Percentiles rank a stretch among this genome's conserved stretches.
These are phyloP conservation scores for Thoracochromis brauschi DNA, from an alignment of 2,113 vertebrate genomes.

Conservation along the genomic window DNA sequence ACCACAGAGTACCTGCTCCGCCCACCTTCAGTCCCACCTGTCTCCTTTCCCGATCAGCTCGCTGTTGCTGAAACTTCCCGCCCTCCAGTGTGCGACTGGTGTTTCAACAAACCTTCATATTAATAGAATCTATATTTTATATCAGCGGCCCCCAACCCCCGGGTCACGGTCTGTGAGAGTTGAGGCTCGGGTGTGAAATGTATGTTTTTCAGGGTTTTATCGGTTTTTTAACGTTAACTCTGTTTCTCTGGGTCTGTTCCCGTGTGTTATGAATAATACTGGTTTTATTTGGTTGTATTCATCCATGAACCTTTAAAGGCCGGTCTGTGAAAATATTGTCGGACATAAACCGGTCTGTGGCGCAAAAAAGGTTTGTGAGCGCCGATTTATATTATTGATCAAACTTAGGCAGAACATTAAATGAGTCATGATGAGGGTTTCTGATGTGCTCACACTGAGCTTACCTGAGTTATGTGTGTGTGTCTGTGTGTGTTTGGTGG, in stretches of 20 bases:
- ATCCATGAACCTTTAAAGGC: not conserved
- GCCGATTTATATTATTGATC: rapidly evolving
- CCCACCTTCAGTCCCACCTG: not conserved
- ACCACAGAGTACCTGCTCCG: not conserved
- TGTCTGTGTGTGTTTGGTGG: not conserved
- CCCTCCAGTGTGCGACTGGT: not conserved
- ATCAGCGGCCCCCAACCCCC: not conserved
- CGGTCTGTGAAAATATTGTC: not conserved
- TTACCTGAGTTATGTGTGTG: not conserved
- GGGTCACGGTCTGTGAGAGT: not conserved
- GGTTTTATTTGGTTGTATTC: not conserved
- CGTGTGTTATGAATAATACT: not conserved
- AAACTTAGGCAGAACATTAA: not conserved
- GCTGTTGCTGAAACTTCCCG: not conserved
- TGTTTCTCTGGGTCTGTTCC: not conserved
- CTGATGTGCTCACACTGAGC: not conserved
- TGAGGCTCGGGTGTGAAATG: not conserved
- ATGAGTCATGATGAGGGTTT: not conserved
- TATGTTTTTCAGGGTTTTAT: not conserved
- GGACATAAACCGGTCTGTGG: not conserved
- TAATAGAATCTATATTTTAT: not conserved
- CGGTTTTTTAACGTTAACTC: not conserved
- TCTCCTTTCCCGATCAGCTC: not conserved
- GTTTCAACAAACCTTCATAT: not conserved
- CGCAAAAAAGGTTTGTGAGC: not conserved